Conservation (phyloP, 2,888 invertebrate genomes). For the Drosophila tanythrix region DNA sequence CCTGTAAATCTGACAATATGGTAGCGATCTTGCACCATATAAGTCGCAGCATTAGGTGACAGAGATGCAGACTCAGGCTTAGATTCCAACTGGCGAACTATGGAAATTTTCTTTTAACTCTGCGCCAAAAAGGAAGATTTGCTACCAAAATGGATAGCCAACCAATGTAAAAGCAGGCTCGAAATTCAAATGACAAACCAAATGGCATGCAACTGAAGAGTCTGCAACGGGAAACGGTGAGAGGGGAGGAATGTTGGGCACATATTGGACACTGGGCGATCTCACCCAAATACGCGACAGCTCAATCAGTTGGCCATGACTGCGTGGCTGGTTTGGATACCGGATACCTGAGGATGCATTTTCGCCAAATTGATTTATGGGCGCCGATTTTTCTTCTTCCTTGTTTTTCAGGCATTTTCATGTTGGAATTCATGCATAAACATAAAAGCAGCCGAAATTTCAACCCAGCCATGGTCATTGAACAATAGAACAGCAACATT, state of each 20-base stretch:
- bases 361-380: conserved; percentile 75
- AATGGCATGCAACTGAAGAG: conserved; percentile 41
- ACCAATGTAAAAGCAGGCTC: conserved; percentile 55
- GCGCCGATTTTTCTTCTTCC: conserved; percentile 66
- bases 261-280: conserved; percentile 71
- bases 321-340: conserved; percentile 60
- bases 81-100: conserved; percentile 11
- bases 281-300: conserved; percentile 79
- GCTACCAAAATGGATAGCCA: conserved; percentile 44
- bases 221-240: conserved; percentile 3
- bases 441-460: conserved; percentile 77
- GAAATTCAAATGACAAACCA: conserved; percentile 66
- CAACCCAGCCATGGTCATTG: conserved; percentile 55
- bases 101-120: conserved; percentile 57
- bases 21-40: conserved; percentile 60
- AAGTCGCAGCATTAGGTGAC: conserved; percentile 37
- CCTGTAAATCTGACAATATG: conserved; percentile 59
- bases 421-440: conserved; percentile 79
- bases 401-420: conserved; percentile 67
- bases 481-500: conserved; percentile 72
- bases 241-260: not conserved
- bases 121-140: conserved; percentile 37
- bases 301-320: conserved; percentile 79
- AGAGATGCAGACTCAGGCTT: conserved; percentile 11
- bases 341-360: conserved; percentile 28